Evolutionary conservation across 2,888 invertebrate species (phyloP).

Genomic region (Idaea aversata): DNA sequence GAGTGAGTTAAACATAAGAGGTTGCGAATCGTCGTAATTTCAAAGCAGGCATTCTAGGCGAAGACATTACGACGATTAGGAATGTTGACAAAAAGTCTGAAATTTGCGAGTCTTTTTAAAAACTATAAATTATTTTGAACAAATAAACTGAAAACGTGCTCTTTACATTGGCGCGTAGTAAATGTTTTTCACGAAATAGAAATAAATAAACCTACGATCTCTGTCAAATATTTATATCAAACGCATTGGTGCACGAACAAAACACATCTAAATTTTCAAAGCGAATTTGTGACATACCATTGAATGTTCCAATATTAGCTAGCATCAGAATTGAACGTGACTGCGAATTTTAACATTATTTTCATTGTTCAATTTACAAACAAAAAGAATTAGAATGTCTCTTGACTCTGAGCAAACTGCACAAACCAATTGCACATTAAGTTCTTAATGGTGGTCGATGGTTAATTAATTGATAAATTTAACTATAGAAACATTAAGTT

Average conservation of each 20-base stretch:
- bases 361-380: background rate
- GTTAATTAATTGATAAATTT: no score
- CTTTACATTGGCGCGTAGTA: background rate
- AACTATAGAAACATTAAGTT: no score
- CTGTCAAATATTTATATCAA: background rate
- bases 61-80: no score
- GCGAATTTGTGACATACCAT: background rate
- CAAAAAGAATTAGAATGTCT: background rate
- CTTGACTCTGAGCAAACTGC: background rate
- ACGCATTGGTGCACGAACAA: slow-evolving; percentile 1
- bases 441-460: background rate
- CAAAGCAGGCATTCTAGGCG: no score
- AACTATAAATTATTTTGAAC: background rate
- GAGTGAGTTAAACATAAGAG: background rate
- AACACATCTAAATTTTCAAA: background rate
- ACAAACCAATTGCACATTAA: background rate
- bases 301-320: background rate
- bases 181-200: background rate
- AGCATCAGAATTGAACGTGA: slow-evolving; percentile 8
- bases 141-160: background rate
- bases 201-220: background rate
- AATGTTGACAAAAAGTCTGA: no score
- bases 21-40: background rate
- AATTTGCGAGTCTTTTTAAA: no score
- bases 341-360: background rate